phyloP scores from a whole-genome alignment of 2,113 vertebrate genomes.

The Periophthalmus modestus region DNA sequence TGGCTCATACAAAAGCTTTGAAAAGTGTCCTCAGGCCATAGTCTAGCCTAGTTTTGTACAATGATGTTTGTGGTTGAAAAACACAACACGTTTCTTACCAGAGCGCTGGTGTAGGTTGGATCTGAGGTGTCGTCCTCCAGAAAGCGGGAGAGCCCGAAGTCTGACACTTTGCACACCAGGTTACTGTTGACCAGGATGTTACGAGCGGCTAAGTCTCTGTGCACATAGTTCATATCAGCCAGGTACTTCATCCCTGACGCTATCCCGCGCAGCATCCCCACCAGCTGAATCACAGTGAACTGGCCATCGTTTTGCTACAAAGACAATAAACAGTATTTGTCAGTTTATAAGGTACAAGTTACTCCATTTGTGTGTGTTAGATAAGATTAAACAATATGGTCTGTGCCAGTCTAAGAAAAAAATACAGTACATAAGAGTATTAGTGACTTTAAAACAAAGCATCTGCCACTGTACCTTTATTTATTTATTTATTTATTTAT shows the following conservation, averaged over 20 bases:
- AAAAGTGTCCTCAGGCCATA: not conserved
- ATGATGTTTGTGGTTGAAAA: not conserved
- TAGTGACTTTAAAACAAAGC: too few relatives aligned
- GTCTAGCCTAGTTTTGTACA: conserved; percentile 1
- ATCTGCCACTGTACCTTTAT: not conserved
- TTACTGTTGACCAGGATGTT: conserved; percentile 99
- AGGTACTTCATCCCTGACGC: conserved; percentile 98
- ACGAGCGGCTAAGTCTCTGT: conserved; percentile 93
- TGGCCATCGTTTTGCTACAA: conserved; percentile 95
- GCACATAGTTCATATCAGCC: conserved; percentile 97
- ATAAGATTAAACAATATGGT: not conserved
- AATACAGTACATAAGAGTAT: not conserved
- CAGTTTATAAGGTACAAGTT: not conserved
- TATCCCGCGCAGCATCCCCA: conserved; percentile 96
- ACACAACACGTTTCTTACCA: conserved; percentile 77
- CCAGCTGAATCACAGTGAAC: conserved; percentile 98
- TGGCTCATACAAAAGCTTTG: not conserved
- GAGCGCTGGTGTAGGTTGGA: conserved; percentile 95
- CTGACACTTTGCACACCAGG: conserved; percentile 97
- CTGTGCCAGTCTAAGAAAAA: not conserved
- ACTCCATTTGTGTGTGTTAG: not conserved
- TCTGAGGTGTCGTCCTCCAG: conserved; percentile 97
- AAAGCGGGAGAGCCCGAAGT: conserved; percentile 96
- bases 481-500: not conserved
- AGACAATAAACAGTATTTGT: not conserved